Evolutionary conservation across 2,797 vertebrate genomes (phyloP).

Genomic region (Ceyx erithaca): DNA sequence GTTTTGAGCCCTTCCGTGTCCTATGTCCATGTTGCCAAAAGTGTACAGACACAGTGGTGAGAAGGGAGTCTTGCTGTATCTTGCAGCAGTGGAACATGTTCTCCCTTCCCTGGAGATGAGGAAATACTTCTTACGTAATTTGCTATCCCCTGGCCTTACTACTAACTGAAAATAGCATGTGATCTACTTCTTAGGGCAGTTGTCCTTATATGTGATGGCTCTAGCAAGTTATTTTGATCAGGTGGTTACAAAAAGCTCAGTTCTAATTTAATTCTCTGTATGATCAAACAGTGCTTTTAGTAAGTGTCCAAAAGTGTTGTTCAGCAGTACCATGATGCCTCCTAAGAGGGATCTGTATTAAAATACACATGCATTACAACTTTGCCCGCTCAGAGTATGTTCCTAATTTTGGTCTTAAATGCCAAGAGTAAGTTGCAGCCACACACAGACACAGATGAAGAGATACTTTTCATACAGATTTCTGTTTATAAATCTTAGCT

Average conservation of each 20-base stretch:
- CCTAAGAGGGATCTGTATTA: background rate
- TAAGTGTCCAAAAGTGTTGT: background rate
- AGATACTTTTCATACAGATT: background rate
- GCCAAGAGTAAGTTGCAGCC: background rate
- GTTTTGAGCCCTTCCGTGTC: accelerated
- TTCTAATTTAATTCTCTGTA: slow-evolving; percentile 39
- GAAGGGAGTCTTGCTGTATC: background rate
- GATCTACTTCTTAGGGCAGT: slow-evolving; percentile 1
- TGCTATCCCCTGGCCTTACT: background rate
- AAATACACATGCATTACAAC: background rate
- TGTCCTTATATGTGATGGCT: background rate
- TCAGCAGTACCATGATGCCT: background rate
- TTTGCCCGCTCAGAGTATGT: slow-evolving; percentile 20
- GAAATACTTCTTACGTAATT: slow-evolving; percentile 28
- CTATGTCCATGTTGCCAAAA: background rate
- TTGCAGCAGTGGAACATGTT: background rate
- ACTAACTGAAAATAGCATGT: slow-evolving; percentile 21
- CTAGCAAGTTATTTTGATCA: slow-evolving; percentile 45
- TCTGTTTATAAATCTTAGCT: background rate
- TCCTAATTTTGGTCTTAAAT: slow-evolving; percentile 36
- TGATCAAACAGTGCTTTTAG: slow-evolving; percentile 16
- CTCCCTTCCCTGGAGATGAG: background rate
- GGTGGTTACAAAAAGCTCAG: slow-evolving; percentile 7
- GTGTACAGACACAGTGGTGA: background rate
- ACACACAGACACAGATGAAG: background rate